Conservation (phyloP, 2,113 vertebrate species). For the Mormyrus iriodes region DNA sequence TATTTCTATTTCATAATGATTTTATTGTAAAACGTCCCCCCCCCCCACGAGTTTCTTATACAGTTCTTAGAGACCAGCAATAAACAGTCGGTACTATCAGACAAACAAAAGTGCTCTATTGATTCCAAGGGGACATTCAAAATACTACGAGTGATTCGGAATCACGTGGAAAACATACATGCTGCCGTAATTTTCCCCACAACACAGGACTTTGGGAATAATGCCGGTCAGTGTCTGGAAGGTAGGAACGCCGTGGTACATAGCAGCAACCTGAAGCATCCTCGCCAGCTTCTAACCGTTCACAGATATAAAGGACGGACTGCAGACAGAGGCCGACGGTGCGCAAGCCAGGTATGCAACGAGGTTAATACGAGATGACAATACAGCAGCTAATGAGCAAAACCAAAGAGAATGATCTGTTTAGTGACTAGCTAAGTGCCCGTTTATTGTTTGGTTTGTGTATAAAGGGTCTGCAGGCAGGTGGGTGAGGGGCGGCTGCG, state of each 20-base stretch:
- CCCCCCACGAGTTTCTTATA: no score
- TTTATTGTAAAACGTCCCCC: background rate
- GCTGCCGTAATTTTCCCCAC: background rate
- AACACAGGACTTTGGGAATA: background rate
- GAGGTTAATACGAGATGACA: background rate
- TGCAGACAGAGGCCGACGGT: background rate
- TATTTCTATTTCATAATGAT: background rate
- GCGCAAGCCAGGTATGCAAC: background rate
- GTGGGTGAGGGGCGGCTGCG: background rate
- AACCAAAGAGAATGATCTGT: background rate
- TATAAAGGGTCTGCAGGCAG: background rate
- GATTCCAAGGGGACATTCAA: background rate
- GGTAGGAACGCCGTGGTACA: background rate
- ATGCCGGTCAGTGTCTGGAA: background rate
- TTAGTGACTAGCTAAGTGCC: background rate
- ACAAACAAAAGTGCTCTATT: background rate
- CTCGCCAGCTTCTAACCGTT: background rate
- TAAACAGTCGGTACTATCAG: background rate
- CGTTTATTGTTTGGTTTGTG: background rate
- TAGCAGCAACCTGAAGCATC: background rate
- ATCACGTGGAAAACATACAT: background rate
- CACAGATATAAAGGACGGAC: background rate
- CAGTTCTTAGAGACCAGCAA: background rate
- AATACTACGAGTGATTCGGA: background rate
- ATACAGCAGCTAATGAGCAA: background rate